Conservation (phyloP, 2,113 vertebrate genomes). For the Haemorhous mexicanus region DNA sequence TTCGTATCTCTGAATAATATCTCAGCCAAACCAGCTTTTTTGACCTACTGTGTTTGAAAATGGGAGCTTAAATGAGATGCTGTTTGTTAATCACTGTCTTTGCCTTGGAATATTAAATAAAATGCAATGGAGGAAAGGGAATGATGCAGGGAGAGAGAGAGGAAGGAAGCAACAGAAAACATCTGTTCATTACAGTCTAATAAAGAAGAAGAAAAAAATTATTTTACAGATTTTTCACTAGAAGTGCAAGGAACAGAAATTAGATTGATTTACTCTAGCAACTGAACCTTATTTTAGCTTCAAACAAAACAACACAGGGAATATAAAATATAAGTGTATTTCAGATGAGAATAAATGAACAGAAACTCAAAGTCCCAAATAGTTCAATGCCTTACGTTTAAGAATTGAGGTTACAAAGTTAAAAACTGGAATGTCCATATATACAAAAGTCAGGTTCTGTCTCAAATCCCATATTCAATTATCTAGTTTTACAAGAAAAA, state of each 20-base stretch:
- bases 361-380: not conserved
- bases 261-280: not conserved
- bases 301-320: not conserved
- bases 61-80: not conserved
- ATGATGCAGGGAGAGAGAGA: not conserved
- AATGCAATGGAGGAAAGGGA: not conserved
- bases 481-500: not conserved
- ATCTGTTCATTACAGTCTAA: not conserved
- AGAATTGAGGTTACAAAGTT: not conserved
- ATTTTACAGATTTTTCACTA: not conserved
- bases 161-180: not conserved
- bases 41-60: conserved; percentile 23
- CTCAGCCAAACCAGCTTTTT: not conserved
- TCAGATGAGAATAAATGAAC: not conserved
- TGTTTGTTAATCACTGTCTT: not conserved
- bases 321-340: not conserved
- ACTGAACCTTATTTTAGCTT: not conserved
- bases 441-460: not conserved
- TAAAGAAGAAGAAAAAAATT: not conserved
- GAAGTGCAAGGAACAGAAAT: not conserved
- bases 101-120: not conserved
- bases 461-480: not conserved
- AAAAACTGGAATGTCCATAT: not conserved
- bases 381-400: not conserved
- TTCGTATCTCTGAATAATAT: not conserved